phyloP scores from a whole-genome alignment of 2,113 vertebrate species.

The Cnemophilus loriae region DNA sequence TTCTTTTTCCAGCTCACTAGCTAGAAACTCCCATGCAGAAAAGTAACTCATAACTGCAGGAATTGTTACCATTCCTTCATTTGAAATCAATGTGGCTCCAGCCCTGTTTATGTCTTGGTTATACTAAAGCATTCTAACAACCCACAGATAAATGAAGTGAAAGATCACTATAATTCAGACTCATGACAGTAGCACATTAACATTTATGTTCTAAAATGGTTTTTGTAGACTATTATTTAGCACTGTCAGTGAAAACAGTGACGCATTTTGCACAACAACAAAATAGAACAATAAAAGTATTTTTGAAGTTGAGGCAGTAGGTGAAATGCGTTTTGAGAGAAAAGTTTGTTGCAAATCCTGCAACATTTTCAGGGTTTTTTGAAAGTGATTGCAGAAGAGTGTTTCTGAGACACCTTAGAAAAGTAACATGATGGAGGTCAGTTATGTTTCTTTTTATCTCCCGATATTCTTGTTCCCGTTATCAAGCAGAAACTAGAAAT shows the following conservation, averaged over 20 bases:
- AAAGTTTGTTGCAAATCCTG: not conserved
- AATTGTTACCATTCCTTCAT: not conserved
- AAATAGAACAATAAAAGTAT: not conserved
- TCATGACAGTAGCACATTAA: not conserved
- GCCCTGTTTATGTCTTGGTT: not conserved
- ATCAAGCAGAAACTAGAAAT: not conserved
- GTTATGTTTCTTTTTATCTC: not conserved
- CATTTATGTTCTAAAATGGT: not conserved
- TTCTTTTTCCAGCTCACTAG: not conserved
- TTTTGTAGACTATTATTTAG: not conserved
- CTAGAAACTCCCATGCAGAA: not conserved
- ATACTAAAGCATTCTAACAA: not conserved
- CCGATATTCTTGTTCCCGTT: not conserved
- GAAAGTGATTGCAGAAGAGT: not conserved
- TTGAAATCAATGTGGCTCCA: not conserved
- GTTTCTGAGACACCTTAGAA: not conserved
- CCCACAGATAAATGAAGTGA: not conserved
- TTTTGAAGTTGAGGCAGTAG: not conserved
- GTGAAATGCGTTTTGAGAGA: not conserved
- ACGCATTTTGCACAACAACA: not conserved
- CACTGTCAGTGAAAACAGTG: not conserved
- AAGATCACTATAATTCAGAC: not conserved
- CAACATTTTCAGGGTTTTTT: not conserved
- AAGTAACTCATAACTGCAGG: not conserved
- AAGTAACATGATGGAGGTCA: not conserved